Conservation (phyloP, 2,888 invertebrate genomes). For the Girardia tigrina region DNA sequence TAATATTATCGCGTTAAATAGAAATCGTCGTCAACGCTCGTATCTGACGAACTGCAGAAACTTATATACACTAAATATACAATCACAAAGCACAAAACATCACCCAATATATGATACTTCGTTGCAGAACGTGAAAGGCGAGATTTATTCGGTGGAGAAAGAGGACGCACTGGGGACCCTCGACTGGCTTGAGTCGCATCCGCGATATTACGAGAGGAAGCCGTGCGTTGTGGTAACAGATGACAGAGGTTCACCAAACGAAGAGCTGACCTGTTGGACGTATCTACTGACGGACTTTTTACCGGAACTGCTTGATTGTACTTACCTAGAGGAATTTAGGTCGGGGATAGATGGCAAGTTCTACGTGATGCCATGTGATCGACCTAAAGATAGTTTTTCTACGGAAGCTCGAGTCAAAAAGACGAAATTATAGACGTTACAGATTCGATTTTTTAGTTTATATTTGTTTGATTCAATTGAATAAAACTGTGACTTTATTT, state of each 20-base stretch:
- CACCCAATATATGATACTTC: not conserved
- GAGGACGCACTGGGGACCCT: not conserved
- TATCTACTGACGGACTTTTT: not conserved
- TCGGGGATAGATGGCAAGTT: not conserved
- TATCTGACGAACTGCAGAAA: too few species aligned
- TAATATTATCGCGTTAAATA: too few species aligned
- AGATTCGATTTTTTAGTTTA: too few species aligned
- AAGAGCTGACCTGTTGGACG: not conserved
- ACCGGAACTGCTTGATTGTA: not conserved
- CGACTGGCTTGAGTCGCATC: not conserved
- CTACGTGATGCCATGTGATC: not conserved
- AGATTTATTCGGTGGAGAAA: not conserved
- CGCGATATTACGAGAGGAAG: not conserved
- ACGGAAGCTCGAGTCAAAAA: not conserved
- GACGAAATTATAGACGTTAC: too few species aligned
- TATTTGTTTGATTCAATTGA: too few species aligned
- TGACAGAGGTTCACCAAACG: not conserved
- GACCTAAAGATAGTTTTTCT: not conserved
- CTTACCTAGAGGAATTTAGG: not conserved
- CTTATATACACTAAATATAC: too few species aligned
- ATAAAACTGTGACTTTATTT: too few species aligned
- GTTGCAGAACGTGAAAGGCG: not conserved
- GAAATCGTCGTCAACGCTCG: too few species aligned
- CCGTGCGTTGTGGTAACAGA: not conserved
- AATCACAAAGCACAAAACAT: not conserved